A percentile compares a stretch with the other conserved stretches of the same genome.
Conservation (phyloP, 2,888 invertebrate genomes). For the Aphodius sticticus region DNA sequence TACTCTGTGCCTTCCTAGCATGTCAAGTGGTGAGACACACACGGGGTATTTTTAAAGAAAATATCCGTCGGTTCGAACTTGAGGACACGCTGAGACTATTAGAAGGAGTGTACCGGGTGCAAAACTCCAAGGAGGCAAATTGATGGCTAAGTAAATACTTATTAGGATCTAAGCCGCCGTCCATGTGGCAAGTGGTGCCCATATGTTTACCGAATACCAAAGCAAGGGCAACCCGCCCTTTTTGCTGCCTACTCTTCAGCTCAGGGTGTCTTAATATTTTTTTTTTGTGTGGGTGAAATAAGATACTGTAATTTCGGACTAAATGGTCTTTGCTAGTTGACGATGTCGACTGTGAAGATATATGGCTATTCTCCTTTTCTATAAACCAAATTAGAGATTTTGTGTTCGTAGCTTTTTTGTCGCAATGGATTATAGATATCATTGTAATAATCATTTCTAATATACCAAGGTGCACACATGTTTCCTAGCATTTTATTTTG, state of each 20-base stretch:
- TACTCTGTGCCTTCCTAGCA: background rate
- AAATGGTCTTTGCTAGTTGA: no score
- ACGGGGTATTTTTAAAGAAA: constrained; percentile 26
- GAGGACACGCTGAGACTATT: constrained; percentile 33
- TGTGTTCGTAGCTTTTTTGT: no score
- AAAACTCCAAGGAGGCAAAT: constrained; percentile 49
- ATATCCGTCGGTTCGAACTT: constrained; percentile 27
- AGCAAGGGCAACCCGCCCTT: background rate
- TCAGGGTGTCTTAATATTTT: background rate
- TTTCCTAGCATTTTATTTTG: no score
- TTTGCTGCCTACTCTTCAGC: background rate
- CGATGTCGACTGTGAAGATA: no score
- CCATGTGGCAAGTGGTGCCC: constrained; percentile 57
- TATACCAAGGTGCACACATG: no score
- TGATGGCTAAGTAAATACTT: constrained; percentile 57
- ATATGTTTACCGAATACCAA: constrained; percentile 54
- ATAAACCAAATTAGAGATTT: no score
- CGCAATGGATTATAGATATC: no score
- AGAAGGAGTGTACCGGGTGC: constrained; percentile 33
- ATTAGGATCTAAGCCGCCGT: constrained; percentile 45
- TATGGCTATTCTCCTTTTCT: no score
- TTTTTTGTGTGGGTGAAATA: background rate
- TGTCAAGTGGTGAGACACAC: constrained; percentile 4
- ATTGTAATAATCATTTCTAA: no score
- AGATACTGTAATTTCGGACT: background rate